phyloP scores from a whole-genome alignment of 2,888 invertebrate genomes.

The Ormyrus pomaceus region DNA sequence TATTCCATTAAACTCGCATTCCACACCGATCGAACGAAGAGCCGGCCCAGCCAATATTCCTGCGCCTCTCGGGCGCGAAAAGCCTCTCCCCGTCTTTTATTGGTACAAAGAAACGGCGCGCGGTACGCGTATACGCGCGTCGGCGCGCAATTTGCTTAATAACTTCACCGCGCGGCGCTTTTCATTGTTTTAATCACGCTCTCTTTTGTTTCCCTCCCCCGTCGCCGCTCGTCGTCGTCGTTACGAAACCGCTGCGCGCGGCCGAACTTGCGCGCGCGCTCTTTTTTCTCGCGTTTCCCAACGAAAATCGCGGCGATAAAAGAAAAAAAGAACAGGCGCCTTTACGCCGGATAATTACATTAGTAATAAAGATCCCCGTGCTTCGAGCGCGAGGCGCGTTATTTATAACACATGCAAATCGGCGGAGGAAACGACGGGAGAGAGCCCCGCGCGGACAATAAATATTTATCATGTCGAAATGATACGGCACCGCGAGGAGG shows the following conservation, averaged over 20 bases:
- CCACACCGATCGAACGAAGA: too few species aligned
- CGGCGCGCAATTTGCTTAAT: conserved; percentile 45
- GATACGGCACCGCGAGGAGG: conserved; percentile 10
- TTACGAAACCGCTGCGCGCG: conserved; percentile 21
- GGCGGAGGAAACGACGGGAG: not conserved
- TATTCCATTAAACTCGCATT: too few species aligned
- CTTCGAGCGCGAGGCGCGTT: not conserved
- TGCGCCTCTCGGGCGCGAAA: too few species aligned
- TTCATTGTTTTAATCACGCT: conserved; percentile 54
- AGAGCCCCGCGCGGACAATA: conserved; percentile 21
- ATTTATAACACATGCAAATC: conserved; percentile 48
- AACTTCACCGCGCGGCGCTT: conserved; percentile 29
- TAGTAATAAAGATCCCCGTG: conserved; percentile 28
- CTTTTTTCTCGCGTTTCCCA: conserved; percentile 25
- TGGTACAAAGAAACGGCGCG: not conserved
- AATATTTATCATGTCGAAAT: conserved; percentile 47
- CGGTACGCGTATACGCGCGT: not conserved
- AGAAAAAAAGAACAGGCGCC: conserved; percentile 14
- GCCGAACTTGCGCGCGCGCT: not conserved
- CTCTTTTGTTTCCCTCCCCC: conserved; percentile 33
- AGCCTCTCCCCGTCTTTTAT: too few species aligned
- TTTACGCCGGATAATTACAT: conserved; percentile 45
- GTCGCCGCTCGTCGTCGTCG: not conserved
- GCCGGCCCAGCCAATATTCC: too few species aligned
- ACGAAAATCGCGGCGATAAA: conserved; percentile 17